phyloP scores from a whole-genome alignment of 2,113 vertebrate species.

The Antennarius striatus region DNA sequence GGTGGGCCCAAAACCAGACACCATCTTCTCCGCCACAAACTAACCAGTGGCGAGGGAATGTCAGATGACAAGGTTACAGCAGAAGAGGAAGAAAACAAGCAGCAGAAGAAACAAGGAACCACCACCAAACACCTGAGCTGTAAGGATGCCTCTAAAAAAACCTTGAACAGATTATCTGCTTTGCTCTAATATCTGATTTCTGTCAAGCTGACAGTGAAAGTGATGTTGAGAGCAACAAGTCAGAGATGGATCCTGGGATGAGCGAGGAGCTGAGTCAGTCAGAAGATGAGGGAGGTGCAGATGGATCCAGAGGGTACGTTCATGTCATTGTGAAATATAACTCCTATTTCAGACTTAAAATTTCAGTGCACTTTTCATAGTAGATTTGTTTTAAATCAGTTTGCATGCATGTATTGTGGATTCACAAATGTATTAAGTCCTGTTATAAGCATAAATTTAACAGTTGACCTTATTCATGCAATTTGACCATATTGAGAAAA shows the following conservation, averaged over 20 bases:
- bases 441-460: no score
- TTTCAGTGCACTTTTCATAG: no score
- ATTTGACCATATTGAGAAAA: no score
- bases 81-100: constrained; percentile 69
- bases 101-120: constrained; percentile 59
- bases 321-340: not conserved
- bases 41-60: constrained; percentile 82
- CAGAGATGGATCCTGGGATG: constrained; percentile 71
- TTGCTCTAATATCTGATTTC: constrained; percentile 33
- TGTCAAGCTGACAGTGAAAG: constrained; percentile 62
- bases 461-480: no score
- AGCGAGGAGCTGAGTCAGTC: constrained; percentile 82
- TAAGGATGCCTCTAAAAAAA: constrained; percentile 16
- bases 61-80: constrained; percentile 74
- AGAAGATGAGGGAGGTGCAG: constrained; percentile 82
- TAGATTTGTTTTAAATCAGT: no score
- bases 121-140: not conserved
- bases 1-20: constrained; percentile 82
- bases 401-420: no score
- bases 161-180: not conserved
- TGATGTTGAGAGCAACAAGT: constrained; percentile 31
- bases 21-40: constrained; percentile 86
- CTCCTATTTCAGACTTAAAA: no score
- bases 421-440: no score
- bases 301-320: constrained; percentile 58